Percentiles rank a stretch among this genome's conserved stretches.
Evolutionary conservation across 2,113 vertebrate species (phyloP).

Genomic region (Myocastor coypus): DNA sequence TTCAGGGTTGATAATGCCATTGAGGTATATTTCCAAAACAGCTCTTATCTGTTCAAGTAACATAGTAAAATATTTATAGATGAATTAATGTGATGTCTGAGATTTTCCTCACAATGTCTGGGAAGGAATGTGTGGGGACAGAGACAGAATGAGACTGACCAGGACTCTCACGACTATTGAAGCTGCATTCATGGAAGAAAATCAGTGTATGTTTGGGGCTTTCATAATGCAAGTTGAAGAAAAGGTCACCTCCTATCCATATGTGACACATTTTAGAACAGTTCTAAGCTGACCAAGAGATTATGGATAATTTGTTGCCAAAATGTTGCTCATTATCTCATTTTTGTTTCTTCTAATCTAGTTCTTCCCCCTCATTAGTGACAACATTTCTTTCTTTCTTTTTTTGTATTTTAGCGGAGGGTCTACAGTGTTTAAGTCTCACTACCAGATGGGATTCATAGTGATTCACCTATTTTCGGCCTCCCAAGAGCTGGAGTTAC

Average conservation of each 20-base stretch:
- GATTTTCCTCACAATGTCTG: conserved; percentile 44
- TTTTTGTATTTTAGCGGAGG: too few species aligned
- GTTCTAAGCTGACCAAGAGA: conserved; percentile 5
- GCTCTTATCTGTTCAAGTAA: not conserved
- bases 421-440: too few species aligned
- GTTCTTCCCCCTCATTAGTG: not conserved
- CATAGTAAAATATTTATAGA: conserved; percentile 13
- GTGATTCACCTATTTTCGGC: too few species aligned
- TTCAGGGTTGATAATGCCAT: conserved; percentile 10
- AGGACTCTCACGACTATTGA: not conserved
- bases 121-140: not conserved
- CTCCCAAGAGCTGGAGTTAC: too few species aligned
- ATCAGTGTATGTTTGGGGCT: not conserved
- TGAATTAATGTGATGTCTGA: not conserved
- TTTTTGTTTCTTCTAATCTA: not conserved
- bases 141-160: not conserved
- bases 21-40: conserved; percentile 9
- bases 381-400: not conserved
- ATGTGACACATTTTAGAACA: not conserved
- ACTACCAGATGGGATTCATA: too few species aligned
- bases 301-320: not conserved
- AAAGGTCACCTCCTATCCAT: not conserved
- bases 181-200: not conserved
- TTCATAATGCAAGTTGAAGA: conserved; percentile 11
- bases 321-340: not conserved